Base-by-base conservation (phyloP, 2,888 invertebrate species). In the Nemotelus pantherinus region DNA sequence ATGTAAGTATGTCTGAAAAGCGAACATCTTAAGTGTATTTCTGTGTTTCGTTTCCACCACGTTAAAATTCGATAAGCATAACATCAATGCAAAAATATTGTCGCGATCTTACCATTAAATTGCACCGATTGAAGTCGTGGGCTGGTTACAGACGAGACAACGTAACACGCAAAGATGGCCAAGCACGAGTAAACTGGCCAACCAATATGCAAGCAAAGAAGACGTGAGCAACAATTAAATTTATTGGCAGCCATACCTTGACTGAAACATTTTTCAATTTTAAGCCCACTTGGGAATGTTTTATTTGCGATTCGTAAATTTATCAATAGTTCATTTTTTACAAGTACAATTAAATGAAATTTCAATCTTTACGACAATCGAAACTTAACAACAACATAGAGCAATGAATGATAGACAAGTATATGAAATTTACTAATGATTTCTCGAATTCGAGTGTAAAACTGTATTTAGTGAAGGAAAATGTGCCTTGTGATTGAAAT, bases 21-120 rank as follows among this genome's bases (percentile, higher is more conserved):
- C 65, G 47, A 76, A 50, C 47, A 43, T 67, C 76, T 76, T 65
- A 76, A 76, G 76, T 76, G 76, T 65, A 47, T 76, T 76, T 76
- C 76, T 76, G 63, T 76, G 76, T 76, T 48, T 65, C 50, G 63
- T 53, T 39, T 47, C 2, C 43, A 10, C 44, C 41, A 44, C 57
- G 64, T 64, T 76, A 76, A 65, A 65, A 76, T 76, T 76, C 76
- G 76, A 76, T 76, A 76, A 76, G 67, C 76, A 76, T 76, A 76
- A 76, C 76, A 76, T 76, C 76, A 76, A 76, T 65, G 76, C 76
- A 65, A 76, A 76, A 76, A 76, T 76, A 76, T 76, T 55, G 76
- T 76, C 76, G 65, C 76, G 65, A 65, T 76, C 65, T 44, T 64
- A 67, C 41, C 65, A 76, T 76, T 76, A 65, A 76, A 65, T 65